Evolutionary conservation across 2,113 vertebrate genomes (phyloP).

Genomic region (Hippopotamus amphibius): DNA sequence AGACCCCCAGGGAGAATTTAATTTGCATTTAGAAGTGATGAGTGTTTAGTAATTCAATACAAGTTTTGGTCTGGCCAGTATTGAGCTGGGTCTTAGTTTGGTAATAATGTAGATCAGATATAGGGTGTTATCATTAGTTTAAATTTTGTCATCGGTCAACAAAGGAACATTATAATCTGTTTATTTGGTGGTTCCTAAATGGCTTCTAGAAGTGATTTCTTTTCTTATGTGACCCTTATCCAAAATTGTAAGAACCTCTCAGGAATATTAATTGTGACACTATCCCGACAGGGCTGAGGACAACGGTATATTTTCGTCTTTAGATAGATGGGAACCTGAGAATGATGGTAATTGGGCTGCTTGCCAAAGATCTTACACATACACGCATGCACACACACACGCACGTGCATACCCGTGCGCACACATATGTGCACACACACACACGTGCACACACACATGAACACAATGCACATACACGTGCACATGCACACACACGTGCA

Average conservation of each 20-base stretch:
- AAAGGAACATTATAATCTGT: background rate
- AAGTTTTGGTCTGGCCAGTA: background rate
- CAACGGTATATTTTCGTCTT: background rate
- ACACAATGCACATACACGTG: too few species aligned
- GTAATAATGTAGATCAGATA: background rate
- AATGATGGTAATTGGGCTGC: background rate
- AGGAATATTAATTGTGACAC: background rate
- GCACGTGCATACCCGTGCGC: too few species aligned
- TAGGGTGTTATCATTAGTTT: background rate
- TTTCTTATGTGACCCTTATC: background rate
- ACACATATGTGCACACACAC: too few species aligned
- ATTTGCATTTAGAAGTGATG: constrained; percentile 65
- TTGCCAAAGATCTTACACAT: background rate
- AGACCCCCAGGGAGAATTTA: constrained; percentile 54
- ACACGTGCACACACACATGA: too few species aligned
- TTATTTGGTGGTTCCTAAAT: background rate
- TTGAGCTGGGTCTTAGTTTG: background rate
- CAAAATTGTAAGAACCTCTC: background rate
- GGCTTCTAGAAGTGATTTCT: background rate
- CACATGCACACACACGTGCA: too few species aligned
- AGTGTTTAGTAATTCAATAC: constrained; percentile 28
- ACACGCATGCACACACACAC: background rate
- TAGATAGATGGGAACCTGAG: background rate
- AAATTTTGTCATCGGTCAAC: background rate
- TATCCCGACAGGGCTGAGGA: background rate